Percentiles rank a stretch among this genome's conserved stretches.
phyloP scores from a whole-genome alignment of 2,113 vertebrate genomes.

The Sarotherodon lohbergeri region DNA sequence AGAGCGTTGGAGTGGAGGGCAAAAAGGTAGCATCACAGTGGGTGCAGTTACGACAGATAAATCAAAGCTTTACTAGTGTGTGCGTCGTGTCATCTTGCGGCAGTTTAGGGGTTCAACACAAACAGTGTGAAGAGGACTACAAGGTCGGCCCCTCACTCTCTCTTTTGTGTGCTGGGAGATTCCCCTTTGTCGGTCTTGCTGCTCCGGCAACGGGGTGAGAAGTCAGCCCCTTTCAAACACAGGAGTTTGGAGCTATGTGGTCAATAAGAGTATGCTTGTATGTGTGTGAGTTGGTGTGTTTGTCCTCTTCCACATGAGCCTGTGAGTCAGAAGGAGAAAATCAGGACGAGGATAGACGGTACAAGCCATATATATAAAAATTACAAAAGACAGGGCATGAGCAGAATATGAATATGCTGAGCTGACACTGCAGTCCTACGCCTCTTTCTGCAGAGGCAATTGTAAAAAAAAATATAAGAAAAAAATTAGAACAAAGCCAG shows the following conservation, averaged over 20 bases:
- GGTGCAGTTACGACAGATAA: constrained; percentile 18
- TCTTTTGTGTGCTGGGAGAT: constrained; percentile 61
- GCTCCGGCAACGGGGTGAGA: constrained; percentile 58
- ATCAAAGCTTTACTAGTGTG: constrained; percentile 47
- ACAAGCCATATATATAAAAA: not conserved
- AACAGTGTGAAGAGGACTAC: constrained; percentile 69
- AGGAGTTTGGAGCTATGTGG: constrained; percentile 6
- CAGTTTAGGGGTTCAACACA: constrained; percentile 51
- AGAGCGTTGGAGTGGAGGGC: not conserved
- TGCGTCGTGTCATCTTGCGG: constrained; percentile 37
- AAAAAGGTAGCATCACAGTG: constrained; percentile 31
- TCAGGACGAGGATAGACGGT: constrained; percentile 5
- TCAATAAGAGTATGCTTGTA: not conserved
- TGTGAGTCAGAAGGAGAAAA: constrained; percentile 7
- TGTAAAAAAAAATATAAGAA: not conserved
- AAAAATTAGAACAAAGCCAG: constrained; percentile 11
- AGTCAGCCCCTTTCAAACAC: constrained; percentile 57
- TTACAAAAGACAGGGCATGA: not conserved
- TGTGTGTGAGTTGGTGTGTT: not conserved
- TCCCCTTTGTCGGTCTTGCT: constrained; percentile 34
- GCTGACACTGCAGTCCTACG: constrained; percentile 7
- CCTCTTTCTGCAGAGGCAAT: not conserved
- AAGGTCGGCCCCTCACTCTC: constrained; percentile 40
- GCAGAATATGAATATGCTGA: constrained; percentile 29
- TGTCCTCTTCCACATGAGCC: constrained; percentile 2